Evolutionary conservation across 2,113 vertebrate species (phyloP), one percentile per base, ranked within the genome.

Genomic region (Lepidothrix coronata): DNA sequence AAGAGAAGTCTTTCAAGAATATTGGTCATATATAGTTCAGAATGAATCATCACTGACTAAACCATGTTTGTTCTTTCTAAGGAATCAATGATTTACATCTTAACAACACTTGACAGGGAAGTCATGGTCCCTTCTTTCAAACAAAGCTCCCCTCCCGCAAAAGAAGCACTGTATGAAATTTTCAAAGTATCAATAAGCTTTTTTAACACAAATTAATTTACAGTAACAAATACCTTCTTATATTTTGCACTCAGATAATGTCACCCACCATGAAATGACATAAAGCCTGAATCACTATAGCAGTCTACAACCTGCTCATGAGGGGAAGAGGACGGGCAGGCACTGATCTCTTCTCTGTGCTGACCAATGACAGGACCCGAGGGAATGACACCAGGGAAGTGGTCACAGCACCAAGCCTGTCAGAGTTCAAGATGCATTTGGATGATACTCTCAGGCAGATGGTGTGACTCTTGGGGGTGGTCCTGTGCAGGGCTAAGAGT

Each of bases 41-140:
- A 79, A 88, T 95, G 94, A 95, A 82, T 97, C 80, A 92, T 85
- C 61, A 35, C 9, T 95, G 81, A 95, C 82, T 77, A 92, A 91
- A 71, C 71, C 28, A 67, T 74, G 59, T 62, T 91, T 96, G 37
- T 74, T 94, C 82, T 96, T 91, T 91, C 84, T 59, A 91, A 95
- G 44, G 70, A 97, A 97, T 96, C 75, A 46, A 44, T 49, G 51
- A 75, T 86, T 88, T 71, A 83, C 58, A 73, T 84, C 57, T 92
- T 65, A 96, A 89, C 4, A 6, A 79, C 46, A 65, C 46, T 46
- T 93, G 67, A 94, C 33, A 87, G 37, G 30, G 33, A 79, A 82
- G 68, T 49, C 82, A 88, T 88, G 80, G 84, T 74, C 21, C 25
- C 27, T 74, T 75, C 58, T 68, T 91, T 68, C 80, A 93, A 91